Evolutionary conservation across 2,888 invertebrate genomes (phyloP), one percentile per base, ranked within the genome.

Genomic region (Mayetiola destructor): DNA sequence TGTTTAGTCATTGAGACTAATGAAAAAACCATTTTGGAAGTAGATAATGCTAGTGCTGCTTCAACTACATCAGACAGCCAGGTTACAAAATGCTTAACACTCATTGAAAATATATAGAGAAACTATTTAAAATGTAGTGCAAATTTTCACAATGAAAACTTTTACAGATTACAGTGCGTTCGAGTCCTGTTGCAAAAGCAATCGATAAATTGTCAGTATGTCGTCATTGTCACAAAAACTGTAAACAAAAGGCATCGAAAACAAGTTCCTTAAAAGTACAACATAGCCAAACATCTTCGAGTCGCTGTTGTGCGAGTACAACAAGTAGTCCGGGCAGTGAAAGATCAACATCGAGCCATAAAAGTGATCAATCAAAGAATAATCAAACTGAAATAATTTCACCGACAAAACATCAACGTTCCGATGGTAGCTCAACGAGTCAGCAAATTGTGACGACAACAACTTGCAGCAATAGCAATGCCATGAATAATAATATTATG

Each of bases 61-160:
- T 85, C 85, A 60, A 84, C 84, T 63, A 85, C 84, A 61, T 84
- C 84, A 56, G 86, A 83, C 65, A 85, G 85, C 69, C 85, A 85
- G 77, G 85, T 85, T 73, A 36, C 12, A 36, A 36, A 9, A 36
- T 36, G 6, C 36, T 36, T 4, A 14, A 36, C 12, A 36, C n/a
- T n/a, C 32, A 8, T 9, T 32, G 12, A 32, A 32, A 32, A 32
- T 32, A 32, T 32, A 9, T 32, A 8, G 8, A 8, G 8, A 32
- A 32, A 9, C 32, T 32, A 8, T 32, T 32, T 12, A 32, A 12
- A 32, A 32, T 32, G 32, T 9, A 8, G 6, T 32, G 32, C 6
- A 32, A 32, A 9, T 32, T 32, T 32, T 8, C 32, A 32, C 12
- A 12, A 32, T 32, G 6, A 8, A 32, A 32, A 9, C 29, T 16